Evolutionary conservation across 2,888 invertebrate genomes (phyloP), one percentile per base, ranked within the genome.

Genomic region (Heliothis peltigera): DNA sequence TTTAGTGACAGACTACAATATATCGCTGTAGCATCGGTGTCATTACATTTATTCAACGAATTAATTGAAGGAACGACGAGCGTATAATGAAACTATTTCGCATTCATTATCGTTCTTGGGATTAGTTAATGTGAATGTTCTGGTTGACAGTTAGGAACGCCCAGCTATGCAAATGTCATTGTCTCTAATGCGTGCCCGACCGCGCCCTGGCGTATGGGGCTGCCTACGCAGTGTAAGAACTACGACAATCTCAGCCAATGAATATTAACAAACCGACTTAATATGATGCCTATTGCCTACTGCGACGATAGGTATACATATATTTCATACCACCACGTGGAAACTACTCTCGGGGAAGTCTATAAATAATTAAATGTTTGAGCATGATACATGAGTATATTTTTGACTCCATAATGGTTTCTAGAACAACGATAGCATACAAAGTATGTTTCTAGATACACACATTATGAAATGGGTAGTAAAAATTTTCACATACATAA

Each of bases 81-180:
- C 81, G 86, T 82, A 85, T 89, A 89, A 89, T 90, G 84, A 84
- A 87, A 89, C 81, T 86, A 89, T 91, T 90, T 90, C 85, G 89
- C 88, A 89, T 89, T 87, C 83, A 88, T 91, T 86, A 87, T 79
- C 81, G 84, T 84, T 87, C 86, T 85, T 87, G 84, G 85, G 89
- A 92, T 92, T 88, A 90, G 90, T 90, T 90, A 91, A 93, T 93
- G 91, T 91, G 92, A 93, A 94, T 91, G 92, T 92, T 90, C 90
- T 87, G 88, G 92, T 87, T 92, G 94, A 94, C 93, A 93, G 91
- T 89, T 90, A 87, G 91, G 81, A 87, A 90, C 94, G 93, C 93
- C 94, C 91, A 81, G 85, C 84, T 91, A 94, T 94, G 94, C 91
- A 91, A 94, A 95, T 94, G 87, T 89, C 92, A 93, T 94, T 93